Percentiles rank a stretch among this genome's conserved stretches.
Conservation (phyloP, 2,888 invertebrate genomes). For the Stenchaetothrips biformis region DNA sequence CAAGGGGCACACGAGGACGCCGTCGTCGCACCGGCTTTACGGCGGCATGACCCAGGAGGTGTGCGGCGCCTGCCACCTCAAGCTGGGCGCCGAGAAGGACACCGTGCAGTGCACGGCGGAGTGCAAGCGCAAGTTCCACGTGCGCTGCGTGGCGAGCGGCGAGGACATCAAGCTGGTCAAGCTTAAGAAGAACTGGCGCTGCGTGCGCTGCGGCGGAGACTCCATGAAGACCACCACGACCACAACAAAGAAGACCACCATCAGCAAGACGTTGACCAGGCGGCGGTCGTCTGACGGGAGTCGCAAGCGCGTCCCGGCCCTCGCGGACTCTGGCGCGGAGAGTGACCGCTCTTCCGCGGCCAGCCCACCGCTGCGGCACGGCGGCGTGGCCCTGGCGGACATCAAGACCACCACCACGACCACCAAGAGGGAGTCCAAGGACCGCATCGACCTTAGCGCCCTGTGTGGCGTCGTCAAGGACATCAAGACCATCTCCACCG, state of each 20-base stretch:
- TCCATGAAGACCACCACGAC: not conserved
- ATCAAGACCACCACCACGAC: not conserved
- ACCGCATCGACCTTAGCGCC: not conserved
- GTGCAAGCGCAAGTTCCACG: conserved; percentile 17
- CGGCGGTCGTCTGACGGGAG: not conserved
- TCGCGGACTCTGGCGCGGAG: not conserved
- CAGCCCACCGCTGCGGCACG: not conserved
- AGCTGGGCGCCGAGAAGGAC: conserved; percentile 15
- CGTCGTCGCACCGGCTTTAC: not conserved
- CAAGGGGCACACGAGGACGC: not conserved
- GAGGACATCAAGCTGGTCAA: conserved; percentile 15
- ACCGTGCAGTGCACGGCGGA: conserved; percentile 1
- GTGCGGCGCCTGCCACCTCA: conserved; percentile 17
- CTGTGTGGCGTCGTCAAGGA: conserved; percentile 1
- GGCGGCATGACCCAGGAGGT: not conserved
- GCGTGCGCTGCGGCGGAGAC: conserved; percentile 10
- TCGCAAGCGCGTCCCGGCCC: not conserved
- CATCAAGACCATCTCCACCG: not conserved
- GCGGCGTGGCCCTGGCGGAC: not conserved
- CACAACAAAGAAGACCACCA: not conserved
- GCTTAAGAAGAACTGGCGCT: not conserved
- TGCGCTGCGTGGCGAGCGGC: conserved; percentile 13
- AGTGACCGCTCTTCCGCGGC: not conserved
- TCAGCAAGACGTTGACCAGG: not conserved
- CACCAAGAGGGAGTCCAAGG: not conserved